Evolutionary conservation across 1,140 invertebrate genomes (phyloP), one percentile per base, ranked within the genome.

Genomic region (Scaptodrosophila lebanonensis): DNA sequence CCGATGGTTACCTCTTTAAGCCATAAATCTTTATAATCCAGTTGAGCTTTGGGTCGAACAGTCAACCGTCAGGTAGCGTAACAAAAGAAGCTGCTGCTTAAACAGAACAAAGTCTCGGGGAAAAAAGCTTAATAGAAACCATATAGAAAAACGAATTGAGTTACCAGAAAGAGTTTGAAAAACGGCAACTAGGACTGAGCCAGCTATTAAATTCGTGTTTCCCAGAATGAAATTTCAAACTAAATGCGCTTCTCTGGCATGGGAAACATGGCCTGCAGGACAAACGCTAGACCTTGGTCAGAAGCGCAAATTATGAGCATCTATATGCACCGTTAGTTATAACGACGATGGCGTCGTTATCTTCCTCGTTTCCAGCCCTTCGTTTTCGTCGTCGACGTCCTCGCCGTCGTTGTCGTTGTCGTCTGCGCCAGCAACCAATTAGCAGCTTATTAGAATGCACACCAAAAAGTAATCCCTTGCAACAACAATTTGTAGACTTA

Each of bases 401-500:
- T 8, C 22, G 3, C 9, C 12, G 32, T n/a, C 32, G 32, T 38
- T 16, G 15, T 15, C 54, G 57, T 29, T 16, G 52, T 69, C 53
- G 72, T 73, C 75, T 82, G 73, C 49, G 58, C 20, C 66, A 56
- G 43, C 75, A 73, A 82, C 75, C 76, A 82, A 82, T 82, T 82
- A 82, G 54, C 76, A 75, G 75, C 75, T 82, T 82, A 82, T 82
- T 82, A 82, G 69, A 82, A 75, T 82, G 75, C 75, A 82, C 75
- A 72, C 63, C 73, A 58, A 54, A 67, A 56, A 49, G 43, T 75
- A 82, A 82, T 75, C 76, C 76, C 50, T 47, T 68, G 50, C 76
- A 68, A 54, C 75, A 79, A 82, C 75, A 75, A 70, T 82, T 72
- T 82, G 75, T 82, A 56, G 75, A 83, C 76, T 82, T 82, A 82